Evolutionary conservation across 2,113 vertebrate genomes (phyloP), one percentile per base, ranked within the genome.

Genomic region (Pseudopodoces humilis): DNA sequence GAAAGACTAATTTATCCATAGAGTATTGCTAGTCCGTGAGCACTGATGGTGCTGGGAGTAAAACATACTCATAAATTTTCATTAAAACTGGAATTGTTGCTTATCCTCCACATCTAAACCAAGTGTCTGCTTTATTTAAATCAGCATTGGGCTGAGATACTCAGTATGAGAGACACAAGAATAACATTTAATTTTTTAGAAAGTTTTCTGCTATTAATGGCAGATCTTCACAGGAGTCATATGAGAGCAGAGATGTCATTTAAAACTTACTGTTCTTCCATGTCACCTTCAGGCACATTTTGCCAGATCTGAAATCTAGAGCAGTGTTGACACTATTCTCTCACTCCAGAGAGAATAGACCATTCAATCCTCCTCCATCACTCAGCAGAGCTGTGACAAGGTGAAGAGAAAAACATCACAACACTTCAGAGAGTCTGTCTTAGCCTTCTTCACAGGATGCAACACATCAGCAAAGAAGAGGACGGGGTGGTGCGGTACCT

Each of bases 301-400:
- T 94, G 94, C 96, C 95, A 97, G 93, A 97, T 95, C 88, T 88
- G 77, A 96, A 97, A 96, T 96, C 93, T 96, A 98, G 97, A 97
- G 92, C 55, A 52, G 95, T 97, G 96, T 97, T 97, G 97, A 98
- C 96, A 98, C 90, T 84, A 49, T 86, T 94, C 94, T 85, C 89
- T 96, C 95, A 95, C 80, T 94, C 52, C 63, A 68, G 93, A 96
- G 92, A 97, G 96, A 98, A 97, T 94, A 87, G 93, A 77, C 92
- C 69, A 96, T 98, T 98, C 95, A 97, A 71, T 72, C 62, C n/a
- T 90, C 74, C 50, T 82, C 77, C 60, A 10, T 98, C 97, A 97
- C 94, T 98, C 97, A 97, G 81, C 95, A 80, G 82, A 59, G 84
- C 92, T 81, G 50, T 98, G 97, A 98, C 98, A 98, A 97, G 96